phyloP scores from a whole-genome alignment of 2,888 invertebrate species.

The Rhagium mordax region DNA sequence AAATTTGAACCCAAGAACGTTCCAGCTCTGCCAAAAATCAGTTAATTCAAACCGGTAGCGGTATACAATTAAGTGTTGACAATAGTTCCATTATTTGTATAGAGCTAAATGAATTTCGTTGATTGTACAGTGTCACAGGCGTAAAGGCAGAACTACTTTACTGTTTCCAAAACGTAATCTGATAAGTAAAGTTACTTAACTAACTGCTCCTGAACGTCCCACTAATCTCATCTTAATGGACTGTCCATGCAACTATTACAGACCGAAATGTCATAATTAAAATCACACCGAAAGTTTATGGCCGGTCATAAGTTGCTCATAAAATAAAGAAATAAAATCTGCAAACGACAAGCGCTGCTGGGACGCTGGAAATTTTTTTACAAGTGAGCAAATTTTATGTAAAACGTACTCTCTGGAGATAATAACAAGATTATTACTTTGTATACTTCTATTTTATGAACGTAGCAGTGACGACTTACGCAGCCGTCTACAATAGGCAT shows the following conservation, averaged over 20 bases:
- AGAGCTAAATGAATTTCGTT: constrained; percentile 20
- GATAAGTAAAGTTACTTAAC: constrained; percentile 32
- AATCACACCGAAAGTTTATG: not conserved
- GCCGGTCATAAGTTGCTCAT: not conserved
- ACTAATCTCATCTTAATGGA: constrained; percentile 38
- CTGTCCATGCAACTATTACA: not conserved
- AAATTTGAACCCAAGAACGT: not conserved
- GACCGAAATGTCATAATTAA: constrained; percentile 4
- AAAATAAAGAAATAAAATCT: not conserved
- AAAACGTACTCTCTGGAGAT: not conserved
- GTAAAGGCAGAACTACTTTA: constrained; percentile 30
- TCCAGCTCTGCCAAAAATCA: constrained; percentile 4
- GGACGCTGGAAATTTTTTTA: not conserved
- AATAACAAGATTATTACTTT: not conserved
- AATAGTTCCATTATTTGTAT: constrained; percentile 17
- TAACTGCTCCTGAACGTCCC: constrained; percentile 32
- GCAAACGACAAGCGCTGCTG: not conserved
- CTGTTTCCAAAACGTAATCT: constrained; percentile 33
- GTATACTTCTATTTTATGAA: not conserved
- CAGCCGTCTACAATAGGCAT: not conserved
- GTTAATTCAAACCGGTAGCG: not conserved
- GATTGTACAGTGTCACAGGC: constrained; percentile 24
- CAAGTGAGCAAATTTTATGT: not conserved
- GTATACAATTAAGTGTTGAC: constrained; percentile 23
- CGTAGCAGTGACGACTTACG: not conserved